Evolutionary conservation across 2,113 vertebrate genomes (phyloP), one percentile per base, ranked within the genome.

Genomic region (Cyrtonyx montezumae): DNA sequence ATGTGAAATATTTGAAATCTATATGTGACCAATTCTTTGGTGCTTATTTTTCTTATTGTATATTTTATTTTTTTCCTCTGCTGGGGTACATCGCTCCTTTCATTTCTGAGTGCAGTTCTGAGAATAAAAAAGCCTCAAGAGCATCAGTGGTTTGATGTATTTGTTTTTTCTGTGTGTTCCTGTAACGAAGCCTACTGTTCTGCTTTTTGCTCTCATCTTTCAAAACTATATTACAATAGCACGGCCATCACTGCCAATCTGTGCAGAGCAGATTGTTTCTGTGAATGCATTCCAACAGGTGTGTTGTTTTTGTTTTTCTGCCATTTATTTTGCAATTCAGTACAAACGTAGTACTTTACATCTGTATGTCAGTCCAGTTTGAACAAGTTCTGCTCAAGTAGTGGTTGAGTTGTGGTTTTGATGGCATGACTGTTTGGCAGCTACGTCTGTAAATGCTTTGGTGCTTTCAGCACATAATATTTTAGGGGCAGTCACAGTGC

Each of bases 341-440:
- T 56, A 58, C 34, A 61, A 67, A 51, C 42, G 5, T 73, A 56
- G 43, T 96, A 40, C 90, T 94, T 92, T 88, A 37, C 45, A 37
- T 96, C 86, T 95, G 17, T 85, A 40, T 93, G 93, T 96, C 21
- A 84, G 36, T 88, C 86, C 95, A 89, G 93, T 94, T 91, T 4
- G 45, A 90, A 95, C 97, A 97, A 96, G 97, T 97, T 97, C 82
- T 88, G 78, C 94, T 97, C 71, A 92, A 79, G 96, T 79, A 68
- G 84, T 95, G 91, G 89, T 94, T 95, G 85, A 88, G 87, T 53
- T 6, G 91, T 95, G 95, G 92, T 96, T 96, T 91, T 83, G 82
- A 55, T 94, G 93, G 85, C 91, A 94, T 83, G 87, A 53, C 65
- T 96, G 80, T 94, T 95, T 97, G 96, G 96, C 91, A 96, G 76